Base-by-base conservation (phyloP, 1,140 invertebrate genomes). In the Dinothrombium tinctorium region DNA sequence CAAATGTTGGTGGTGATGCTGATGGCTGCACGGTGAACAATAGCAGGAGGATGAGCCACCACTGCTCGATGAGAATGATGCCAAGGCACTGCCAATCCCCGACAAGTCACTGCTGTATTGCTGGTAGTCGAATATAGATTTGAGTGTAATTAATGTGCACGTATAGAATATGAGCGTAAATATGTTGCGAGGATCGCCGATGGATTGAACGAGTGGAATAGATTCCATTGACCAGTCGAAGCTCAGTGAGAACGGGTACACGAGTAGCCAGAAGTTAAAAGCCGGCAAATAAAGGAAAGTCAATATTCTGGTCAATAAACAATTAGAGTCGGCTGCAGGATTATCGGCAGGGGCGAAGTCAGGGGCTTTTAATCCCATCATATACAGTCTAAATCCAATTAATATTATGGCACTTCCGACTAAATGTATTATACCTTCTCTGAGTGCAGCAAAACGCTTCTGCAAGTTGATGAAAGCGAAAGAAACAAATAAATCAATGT, bases 151-250 rank as follows among this genome's bases (percentile, higher is more conserved):
- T n/a, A n/a, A n/a, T n/a, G n/a, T n/a, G 17, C 37, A 26, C 1
- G 33, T 55, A 54, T 86, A 90, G 42, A 89, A 73, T 9, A 69
- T 56, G 7, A 73, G 48, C 1, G 74, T 69, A 29, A 71, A 59
- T 4, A 77, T 51, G 54, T 84, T 86, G 37, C 83, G 62, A 0
- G 65, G 54, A 58, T 92, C 84, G 41, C 65, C 61, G 4, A 80
- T 37, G 4, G 68, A 66, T 1, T 66, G 70, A 43, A 92, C 68
- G 39, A 77, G 63, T 1, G 82, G 78, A 47, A 92, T 72, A 1
- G 83, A 72, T 48, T 84, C 82, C 84, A 90, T 90, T 3, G 81
- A 83, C 84, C 84, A 92, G 55, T 92, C 84, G 56, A 87, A 90
- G 55, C 81, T 84, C 22, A 92, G 60, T 33, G 70, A 69, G 46